Percentiles rank a stretch among this genome's conserved stretches.
These are phyloP conservation scores for Periparus ater DNA, from an alignment of 2,797 vertebrate genomes.

Conservation along the genomic window DNA sequence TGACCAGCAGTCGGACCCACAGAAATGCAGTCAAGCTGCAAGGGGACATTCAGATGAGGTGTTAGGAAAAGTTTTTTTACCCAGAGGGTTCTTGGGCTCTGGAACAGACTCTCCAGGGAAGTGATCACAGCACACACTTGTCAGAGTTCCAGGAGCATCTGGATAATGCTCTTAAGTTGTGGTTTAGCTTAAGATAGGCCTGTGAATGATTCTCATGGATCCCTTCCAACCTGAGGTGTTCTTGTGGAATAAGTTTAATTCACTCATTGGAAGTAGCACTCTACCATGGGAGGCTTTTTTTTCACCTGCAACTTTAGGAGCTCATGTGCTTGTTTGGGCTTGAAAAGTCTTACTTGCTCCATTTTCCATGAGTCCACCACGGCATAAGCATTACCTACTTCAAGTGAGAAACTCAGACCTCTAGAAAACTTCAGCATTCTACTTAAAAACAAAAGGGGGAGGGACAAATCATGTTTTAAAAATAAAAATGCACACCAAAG, in stretches of 20 bases:
- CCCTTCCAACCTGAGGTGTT: neutral
- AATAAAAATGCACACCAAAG: neutral
- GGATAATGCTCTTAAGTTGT: neutral
- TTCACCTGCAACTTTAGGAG: neutral
- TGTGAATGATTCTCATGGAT: neutral
- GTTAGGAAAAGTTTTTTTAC: neutral
- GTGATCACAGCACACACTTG: neutral
- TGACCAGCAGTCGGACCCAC: neutral
- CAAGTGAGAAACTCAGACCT: neutral
- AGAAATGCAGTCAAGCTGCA: neutral
- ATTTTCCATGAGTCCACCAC: neutral
- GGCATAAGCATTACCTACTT: neutral
- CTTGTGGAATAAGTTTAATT: neutral
- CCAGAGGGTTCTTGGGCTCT: neutral
- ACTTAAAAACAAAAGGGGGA: rapidly evolving
- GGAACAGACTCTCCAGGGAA: neutral
- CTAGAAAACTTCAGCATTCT: neutral
- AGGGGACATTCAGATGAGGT: neutral
- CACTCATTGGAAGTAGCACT: neutral
- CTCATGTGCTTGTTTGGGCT: neutral
- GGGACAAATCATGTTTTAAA: neutral
- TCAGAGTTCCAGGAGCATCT: neutral
- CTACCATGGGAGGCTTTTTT: neutral
- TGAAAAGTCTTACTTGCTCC: neutral
- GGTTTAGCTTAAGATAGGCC: neutral